Conservation (phyloP, 2,113 vertebrate species). For the Cyanoliseus patagonus region DNA sequence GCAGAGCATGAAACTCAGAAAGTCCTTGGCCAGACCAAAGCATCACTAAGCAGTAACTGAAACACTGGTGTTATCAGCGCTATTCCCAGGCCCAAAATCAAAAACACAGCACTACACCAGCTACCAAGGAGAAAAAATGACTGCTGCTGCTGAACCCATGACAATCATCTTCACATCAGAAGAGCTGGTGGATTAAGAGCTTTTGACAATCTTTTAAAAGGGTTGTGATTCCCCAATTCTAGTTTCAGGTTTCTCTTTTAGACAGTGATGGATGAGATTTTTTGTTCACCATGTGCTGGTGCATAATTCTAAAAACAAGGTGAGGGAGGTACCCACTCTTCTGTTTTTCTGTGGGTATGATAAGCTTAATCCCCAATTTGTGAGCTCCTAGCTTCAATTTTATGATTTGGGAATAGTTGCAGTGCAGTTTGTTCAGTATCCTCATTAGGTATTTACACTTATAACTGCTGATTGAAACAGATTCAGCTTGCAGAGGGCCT, state of each 20-base stretch:
- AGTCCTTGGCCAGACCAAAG: too few species aligned
- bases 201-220: neutral
- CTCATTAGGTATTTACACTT: neutral
- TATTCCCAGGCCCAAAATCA: too few species aligned
- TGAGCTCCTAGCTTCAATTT: neutral
- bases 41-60: too few species aligned
- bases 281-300: neutral
- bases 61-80: too few species aligned
- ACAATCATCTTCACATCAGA: neutral
- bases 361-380: neutral
- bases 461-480: conserved; percentile 16
- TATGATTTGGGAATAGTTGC: neutral
- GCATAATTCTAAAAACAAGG: neutral
- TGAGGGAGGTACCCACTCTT: neutral
- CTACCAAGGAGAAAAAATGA: too few species aligned
- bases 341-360: neutral
- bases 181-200: neutral
- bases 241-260: neutral
- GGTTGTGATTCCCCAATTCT: neutral
- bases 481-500: neutral
- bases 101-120: too few species aligned
- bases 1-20: too few species aligned
- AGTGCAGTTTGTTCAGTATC: neutral
- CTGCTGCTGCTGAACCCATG: too few species aligned
- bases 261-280: neutral